Conservation (phyloP, 2,888 invertebrate genomes). For the Yponomeuta malinellus region DNA sequence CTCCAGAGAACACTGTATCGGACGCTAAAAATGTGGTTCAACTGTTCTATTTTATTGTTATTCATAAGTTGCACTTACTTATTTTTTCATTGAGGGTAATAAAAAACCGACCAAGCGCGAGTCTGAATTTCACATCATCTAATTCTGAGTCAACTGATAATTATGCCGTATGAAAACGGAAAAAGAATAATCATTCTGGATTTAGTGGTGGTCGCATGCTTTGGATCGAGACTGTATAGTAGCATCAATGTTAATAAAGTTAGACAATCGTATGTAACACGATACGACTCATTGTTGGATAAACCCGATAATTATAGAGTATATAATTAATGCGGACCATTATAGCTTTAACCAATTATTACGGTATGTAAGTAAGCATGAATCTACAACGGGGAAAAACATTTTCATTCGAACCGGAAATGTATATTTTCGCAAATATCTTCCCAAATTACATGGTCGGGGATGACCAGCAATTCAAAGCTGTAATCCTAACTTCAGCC, state of each 20-base stretch:
- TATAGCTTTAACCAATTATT: constrained; percentile 3
- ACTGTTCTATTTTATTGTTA: too few relatives aligned
- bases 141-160: too few relatives aligned
- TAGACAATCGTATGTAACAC: neutral
- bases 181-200: too few relatives aligned
- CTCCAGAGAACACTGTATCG: too few relatives aligned
- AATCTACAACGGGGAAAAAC: constrained; percentile 1
- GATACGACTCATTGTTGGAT: constrained; percentile 1
- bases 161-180: too few relatives aligned
- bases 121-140: too few relatives aligned
- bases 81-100: too few relatives aligned
- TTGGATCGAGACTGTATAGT: too few relatives aligned
- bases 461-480: neutral
- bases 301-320: constrained; percentile 6
- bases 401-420: constrained; percentile 8
- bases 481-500: neutral
- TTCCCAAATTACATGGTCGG: neutral
- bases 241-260: neutral
- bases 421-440: neutral
- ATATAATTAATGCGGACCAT: neutral
- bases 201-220: too few relatives aligned
- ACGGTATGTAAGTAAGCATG: neutral
- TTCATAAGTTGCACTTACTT: too few relatives aligned
- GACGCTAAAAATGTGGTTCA: too few relatives aligned
- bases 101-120: too few relatives aligned